These are phyloP conservation scores for honey bee (Apis mellifera) DNA, from an alignment of 1,140 invertebrate genomes.

Conservation along the genomic window Amel_HAv3.1 CM009931.2:21052001-21052500, in stretches of 20 bases:
- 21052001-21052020: slow-evolving; percentile 77
- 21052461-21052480: slow-evolving; percentile 95
- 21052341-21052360: slow-evolving; percentile 76
- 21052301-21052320: slow-evolving; percentile 92
- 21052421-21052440: slow-evolving; percentile 92
- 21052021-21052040: slow-evolving; percentile 76
- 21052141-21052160: slow-evolving; percentile 27
- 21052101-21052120: slow-evolving; percentile 14
- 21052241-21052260: slow-evolving; percentile 89
- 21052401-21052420: slow-evolving; percentile 96
- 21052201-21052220: slow-evolving; percentile 63
- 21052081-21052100: slow-evolving; percentile 54
- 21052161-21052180: slow-evolving; percentile 32
- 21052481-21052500: slow-evolving; percentile 92
- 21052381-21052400: slow-evolving; percentile 93
- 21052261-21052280: slow-evolving; percentile 90
- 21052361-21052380: slow-evolving; percentile 94
- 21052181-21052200: slow-evolving; percentile 28
- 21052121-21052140: slow-evolving; percentile 18
- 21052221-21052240: slow-evolving; percentile 87
- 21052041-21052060: slow-evolving; percentile 82
- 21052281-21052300: slow-evolving; percentile 94
- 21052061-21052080: slow-evolving; percentile 86
- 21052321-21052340: slow-evolving; percentile 83
- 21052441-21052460: slow-evolving; percentile 86